Evolutionary conservation across 2,797 vertebrate genomes (phyloP), one percentile per base, ranked within the genome.

Genomic region (Simalia tracyae): DNA sequence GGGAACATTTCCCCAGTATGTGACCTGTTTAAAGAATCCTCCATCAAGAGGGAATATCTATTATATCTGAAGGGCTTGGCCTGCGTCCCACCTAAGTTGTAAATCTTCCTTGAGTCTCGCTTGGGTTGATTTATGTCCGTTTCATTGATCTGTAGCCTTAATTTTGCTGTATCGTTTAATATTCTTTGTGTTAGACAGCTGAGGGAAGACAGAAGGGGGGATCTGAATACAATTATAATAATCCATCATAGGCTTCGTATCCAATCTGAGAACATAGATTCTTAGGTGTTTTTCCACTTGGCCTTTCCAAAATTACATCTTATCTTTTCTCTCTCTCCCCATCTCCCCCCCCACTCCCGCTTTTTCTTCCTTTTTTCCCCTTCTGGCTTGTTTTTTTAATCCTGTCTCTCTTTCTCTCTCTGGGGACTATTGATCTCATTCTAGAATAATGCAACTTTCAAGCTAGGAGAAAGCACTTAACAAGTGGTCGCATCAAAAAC

Each of bases 121-220:
- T 68, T 81, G 89, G 22, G 26, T 76, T 95, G 95, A 95, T 95
- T 95, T 94, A 95, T 95, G 94, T 92, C 88, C 89, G 86, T 95
- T 93, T 92, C 91, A 92, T 89, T 95, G 95, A 94, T 95, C 94
- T 94, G 94, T 94, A 94, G 93, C 92, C 94, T 94, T 46, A 93
- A 91, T 95, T 95, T 95, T 94, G 93, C 95, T 93, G 85, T 90
- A 93, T 93, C 64, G 85, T 94, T 95, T 96, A 76, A 91, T 93
- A 95, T 96, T 94, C 96, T 86, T 93, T 96, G 94, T 96, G 94
- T 95, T 96, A 95, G 92, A 93, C 94, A 91, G 91, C 94, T 95
- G 89, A 92, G 94, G 95, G 91, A 95, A 81, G 91, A 60, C 89
- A 90, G 93, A 90, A 91, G 94, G 68, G 93, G 87, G 89, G 93